phyloP scores from a whole-genome alignment of 2,113 vertebrate species.

The Neotoma lepida region DNA sequence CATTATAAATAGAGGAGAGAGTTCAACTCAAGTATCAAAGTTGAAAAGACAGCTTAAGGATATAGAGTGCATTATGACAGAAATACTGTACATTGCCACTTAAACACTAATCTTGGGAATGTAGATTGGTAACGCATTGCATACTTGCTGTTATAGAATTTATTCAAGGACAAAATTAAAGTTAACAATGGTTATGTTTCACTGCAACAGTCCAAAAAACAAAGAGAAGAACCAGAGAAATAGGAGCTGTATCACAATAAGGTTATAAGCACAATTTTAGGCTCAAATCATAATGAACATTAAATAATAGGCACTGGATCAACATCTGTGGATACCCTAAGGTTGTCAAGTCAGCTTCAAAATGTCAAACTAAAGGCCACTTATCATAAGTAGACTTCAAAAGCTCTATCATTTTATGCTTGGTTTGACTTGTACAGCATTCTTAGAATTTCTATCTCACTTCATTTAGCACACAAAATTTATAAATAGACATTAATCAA shows the following conservation, averaged over 20 bases:
- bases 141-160: not conserved
- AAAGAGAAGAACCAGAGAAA: not conserved
- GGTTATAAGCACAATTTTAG: slow-evolving; percentile 13
- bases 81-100: not conserved
- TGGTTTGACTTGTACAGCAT: not conserved
- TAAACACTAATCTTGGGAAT: not conserved
- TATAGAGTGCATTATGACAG: not conserved
- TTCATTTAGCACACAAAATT: slow-evolving; percentile 60
- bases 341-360: slow-evolving; percentile 33
- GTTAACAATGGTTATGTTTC: not conserved
- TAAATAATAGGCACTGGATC: not conserved
- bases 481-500: slow-evolving; percentile 66
- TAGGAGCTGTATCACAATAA: not conserved
- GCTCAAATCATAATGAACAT: not conserved
- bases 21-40: not conserved
- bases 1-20: not conserved
- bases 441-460: slow-evolving; percentile 58
- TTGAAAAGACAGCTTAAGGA: not conserved
- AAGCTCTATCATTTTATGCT: slow-evolving; percentile 39
- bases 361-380: slow-evolving; percentile 61
- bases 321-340: slow-evolving; percentile 18
- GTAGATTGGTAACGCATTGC: not conserved
- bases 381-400: slow-evolving; percentile 44
- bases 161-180: not conserved
- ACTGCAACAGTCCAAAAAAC: not conserved